phyloP scores from a whole-genome alignment of 35 echinoderm and acorn worm genomes.

The Apostichopus californicus region DNA sequence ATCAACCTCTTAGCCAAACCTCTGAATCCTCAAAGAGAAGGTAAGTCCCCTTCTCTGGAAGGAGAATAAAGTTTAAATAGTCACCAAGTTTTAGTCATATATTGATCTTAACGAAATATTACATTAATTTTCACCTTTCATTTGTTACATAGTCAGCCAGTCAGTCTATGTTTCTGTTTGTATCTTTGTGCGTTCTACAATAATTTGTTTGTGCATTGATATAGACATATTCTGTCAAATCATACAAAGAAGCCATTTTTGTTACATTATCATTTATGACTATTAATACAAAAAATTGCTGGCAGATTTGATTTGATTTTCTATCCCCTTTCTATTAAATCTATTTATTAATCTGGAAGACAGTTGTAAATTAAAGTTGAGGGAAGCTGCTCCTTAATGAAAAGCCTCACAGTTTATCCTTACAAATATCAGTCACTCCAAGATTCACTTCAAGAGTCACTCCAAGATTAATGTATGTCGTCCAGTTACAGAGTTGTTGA shows the following conservation, averaged over 20 bases:
- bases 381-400: no score
- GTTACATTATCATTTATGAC: no score
- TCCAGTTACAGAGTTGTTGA: no score
- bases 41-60: conserved; percentile 8
- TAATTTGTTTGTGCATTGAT: not conserved
- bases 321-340: not conserved
- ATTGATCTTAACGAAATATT: not conserved
- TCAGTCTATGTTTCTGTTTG: not conserved
- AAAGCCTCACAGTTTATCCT: no score
- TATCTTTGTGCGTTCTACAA: not conserved
- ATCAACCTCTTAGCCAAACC: conserved; percentile 81
- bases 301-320: not conserved
- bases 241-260: no score
- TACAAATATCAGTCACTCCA: no score
- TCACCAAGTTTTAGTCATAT: not conserved
- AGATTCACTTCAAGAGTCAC: no score
- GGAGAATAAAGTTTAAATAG: not conserved
- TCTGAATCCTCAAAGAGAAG: conserved; percentile 85
- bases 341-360: no score
- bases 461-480: no score
- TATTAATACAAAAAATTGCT: not conserved
- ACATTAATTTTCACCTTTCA: not conserved
- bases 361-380: no score
- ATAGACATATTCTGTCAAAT: no score
- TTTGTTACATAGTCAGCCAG: not conserved